phyloP scores from a whole-genome alignment of 2,888 invertebrate genomes.

The Helicoverpa assulta region DNA sequence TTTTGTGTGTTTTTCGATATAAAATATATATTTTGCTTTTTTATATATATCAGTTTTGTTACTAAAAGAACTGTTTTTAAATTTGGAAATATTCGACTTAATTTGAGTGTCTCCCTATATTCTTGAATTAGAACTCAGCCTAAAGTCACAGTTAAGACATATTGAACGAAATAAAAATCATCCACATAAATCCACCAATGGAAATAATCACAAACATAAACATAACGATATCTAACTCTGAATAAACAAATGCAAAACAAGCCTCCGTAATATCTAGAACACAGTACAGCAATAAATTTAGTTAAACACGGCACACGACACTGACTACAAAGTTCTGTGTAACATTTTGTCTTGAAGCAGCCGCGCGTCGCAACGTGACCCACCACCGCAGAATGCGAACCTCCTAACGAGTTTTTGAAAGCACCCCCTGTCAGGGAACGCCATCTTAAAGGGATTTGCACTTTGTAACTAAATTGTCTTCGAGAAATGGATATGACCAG shows the following conservation, averaged over 20 bases:
- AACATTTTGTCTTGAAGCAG: slow-evolving; percentile 81
- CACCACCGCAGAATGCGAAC: slow-evolving; percentile 83
- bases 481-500: slow-evolving; percentile 72
- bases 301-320: slow-evolving; percentile 60
- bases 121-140: too few species aligned
- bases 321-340: slow-evolving; percentile 72
- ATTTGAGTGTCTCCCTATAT: too few species aligned
- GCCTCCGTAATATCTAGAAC: slow-evolving; percentile 45
- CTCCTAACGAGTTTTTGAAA: slow-evolving; percentile 89
- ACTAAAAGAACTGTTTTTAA: too few species aligned
- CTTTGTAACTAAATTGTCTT: slow-evolving; percentile 85
- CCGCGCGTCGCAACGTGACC: slow-evolving; percentile 82
- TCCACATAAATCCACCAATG: not conserved
- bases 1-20: too few species aligned
- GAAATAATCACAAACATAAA: not conserved
- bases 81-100: too few species aligned
- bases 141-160: too few species aligned
- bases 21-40: too few species aligned
- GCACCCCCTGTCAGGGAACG: slow-evolving; percentile 79
- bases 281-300: slow-evolving; percentile 57
- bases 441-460: slow-evolving; percentile 88
- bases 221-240: not conserved
- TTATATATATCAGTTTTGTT: too few species aligned
- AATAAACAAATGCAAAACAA: slow-evolving; percentile 22
- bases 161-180: too few species aligned